Conservation (phyloP, 2,797 vertebrate genomes). For the Cryptoblepharus egeriae region DNA sequence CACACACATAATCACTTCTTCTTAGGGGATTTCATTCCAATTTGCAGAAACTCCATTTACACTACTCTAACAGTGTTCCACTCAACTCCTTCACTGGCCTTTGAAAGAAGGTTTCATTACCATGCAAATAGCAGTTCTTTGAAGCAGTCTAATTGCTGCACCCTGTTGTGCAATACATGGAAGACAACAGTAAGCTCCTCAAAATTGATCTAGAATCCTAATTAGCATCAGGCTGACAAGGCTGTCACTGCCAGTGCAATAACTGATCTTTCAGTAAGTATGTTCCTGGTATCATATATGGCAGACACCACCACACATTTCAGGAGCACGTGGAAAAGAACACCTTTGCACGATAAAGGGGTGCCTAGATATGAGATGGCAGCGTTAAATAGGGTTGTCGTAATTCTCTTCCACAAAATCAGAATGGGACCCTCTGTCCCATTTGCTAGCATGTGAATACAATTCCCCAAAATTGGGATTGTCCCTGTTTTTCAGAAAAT, state of each 20-base stretch:
- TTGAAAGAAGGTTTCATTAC: slow-evolving; percentile 49
- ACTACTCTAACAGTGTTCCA: neutral
- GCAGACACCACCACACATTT: neutral
- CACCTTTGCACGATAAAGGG: neutral
- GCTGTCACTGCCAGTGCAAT: slow-evolving; percentile 12
- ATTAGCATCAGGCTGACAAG: slow-evolving; percentile 40
- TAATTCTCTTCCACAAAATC: too few relatives aligned
- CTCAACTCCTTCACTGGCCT: slow-evolving; percentile 19
- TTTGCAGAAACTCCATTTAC: slow-evolving; percentile 26
- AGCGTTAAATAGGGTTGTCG: too few relatives aligned
- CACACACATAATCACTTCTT: neutral
- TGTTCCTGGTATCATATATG: neutral
- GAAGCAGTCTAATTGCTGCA: slow-evolving; percentile 22
- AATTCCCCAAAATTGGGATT: too few relatives aligned
- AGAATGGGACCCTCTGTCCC: too few relatives aligned
- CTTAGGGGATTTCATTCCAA: slow-evolving; percentile 8
- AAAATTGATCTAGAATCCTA: slow-evolving; percentile 30
- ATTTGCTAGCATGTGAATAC: too few relatives aligned
- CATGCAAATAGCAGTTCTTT: slow-evolving; percentile 41
- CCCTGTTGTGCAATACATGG: neutral
- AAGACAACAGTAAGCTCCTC: slow-evolving; percentile 37
- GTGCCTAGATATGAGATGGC: neutral
- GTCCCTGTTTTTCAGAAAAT: too few relatives aligned
- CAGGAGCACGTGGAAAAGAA: neutral
- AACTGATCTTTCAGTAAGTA: slow-evolving; percentile 25